Base-by-base conservation (phyloP, 2,797 vertebrate genomes). In the Erpetoichthys calabaricus region DNA sequence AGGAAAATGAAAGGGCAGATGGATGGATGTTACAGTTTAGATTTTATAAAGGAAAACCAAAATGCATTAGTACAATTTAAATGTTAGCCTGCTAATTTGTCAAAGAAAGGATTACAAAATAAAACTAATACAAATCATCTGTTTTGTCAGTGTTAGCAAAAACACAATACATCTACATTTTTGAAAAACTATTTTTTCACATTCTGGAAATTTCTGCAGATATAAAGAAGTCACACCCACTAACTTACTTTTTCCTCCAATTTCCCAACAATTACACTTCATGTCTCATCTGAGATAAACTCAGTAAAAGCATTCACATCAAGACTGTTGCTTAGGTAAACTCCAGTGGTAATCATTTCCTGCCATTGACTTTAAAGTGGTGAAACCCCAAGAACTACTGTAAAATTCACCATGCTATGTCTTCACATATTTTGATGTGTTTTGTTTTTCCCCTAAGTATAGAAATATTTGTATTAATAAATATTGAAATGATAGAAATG, bases 141-240 rank as follows among this genome's bases (percentile, higher is more conserved):
- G 25, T 25, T 25, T 25, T 25, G 25, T 25, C 25, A 25, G 1
- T 25, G 25, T 25, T 25, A 25, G 25, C 25, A 25, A 25, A 25
- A 25, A 25, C 25, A 25, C 25, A 25, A 25, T 25, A 25, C 25
- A 25, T 25, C 25, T 25, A 25, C 25, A 25, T 25, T 25, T 25
- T 25, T 25, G 1, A 1, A 1, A 25, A 25, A 25, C 2, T 25
- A 25, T 25, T 58, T 59, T 58, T 60, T 51, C 63, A 61, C 62
- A 61, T 64, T 66, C 69, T 62, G 70, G 67, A 71, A 74, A 71
- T 71, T 66, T 68, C 72, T 72, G 69, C 63, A 71, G 68, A 71
- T 71, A 7, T 25, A 7, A 9, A 45, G 62, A 63, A 65, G 47
- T 62, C 62, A 67, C 63, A 61, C 70, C 67, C 58, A 57, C 58